phyloP scores from a whole-genome alignment of 2,888 invertebrate genomes.

The Drosophila rellima region DNA sequence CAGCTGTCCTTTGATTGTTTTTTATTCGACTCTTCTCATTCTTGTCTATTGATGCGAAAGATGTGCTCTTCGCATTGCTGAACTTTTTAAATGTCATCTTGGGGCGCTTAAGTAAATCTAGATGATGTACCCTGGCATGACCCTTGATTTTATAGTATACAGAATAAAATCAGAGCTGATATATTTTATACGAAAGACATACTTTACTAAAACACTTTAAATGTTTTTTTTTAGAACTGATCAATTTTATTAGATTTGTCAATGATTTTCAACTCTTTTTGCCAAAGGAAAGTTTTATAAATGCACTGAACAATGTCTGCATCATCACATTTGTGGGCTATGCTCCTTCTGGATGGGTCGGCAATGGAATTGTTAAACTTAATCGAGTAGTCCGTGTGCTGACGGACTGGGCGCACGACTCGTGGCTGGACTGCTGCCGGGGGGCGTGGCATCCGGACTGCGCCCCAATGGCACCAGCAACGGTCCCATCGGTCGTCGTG shows the following conservation, averaged over 20 bases:
- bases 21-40: slow-evolving; percentile 50
- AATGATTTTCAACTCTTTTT: slow-evolving; percentile 16
- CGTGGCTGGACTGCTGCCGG: slow-evolving; percentile 83
- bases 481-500: slow-evolving; percentile 87
- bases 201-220: too few relatives aligned
- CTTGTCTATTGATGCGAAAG: slow-evolving; percentile 29
- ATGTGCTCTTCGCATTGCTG: not conserved
- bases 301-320: slow-evolving; percentile 30
- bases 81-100: slow-evolving; percentile 18
- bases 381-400: slow-evolving; percentile 46
- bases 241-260: slow-evolving; percentile 26
- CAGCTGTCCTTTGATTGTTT: slow-evolving; percentile 66
- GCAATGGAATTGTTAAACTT: slow-evolving; percentile 37
- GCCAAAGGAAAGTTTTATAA: slow-evolving; percentile 3
- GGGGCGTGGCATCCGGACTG: slow-evolving; percentile 84
- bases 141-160: too few relatives aligned
- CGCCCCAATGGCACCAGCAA: slow-evolving; percentile 84
- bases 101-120: not conserved
- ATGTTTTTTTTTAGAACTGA: not conserved
- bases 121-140: not conserved
- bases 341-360: slow-evolving; percentile 2
- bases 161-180: not conserved
- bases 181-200: too few relatives aligned
- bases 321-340: slow-evolving; percentile 24
- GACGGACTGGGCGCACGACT: slow-evolving; percentile 85